phyloP scores from a whole-genome alignment of 2,888 invertebrate species.

The Aelia acuminata region DNA sequence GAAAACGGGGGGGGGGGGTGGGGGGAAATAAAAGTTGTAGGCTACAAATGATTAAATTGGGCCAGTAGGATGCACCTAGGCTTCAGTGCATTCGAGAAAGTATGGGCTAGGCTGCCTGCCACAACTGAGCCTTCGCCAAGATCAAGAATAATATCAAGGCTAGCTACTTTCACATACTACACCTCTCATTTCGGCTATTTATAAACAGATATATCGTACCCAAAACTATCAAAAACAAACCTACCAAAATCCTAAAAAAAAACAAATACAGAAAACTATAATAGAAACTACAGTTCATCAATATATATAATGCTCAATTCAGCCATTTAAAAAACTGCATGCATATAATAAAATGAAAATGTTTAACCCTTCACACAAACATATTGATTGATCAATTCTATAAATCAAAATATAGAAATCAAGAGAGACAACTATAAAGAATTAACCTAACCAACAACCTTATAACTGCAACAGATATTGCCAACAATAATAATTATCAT shows the following conservation, averaged over 20 bases:
- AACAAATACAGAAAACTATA: too few species aligned
- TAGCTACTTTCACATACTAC: constrained; percentile 40
- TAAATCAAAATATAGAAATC: too few species aligned
- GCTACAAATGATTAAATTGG: constrained; percentile 14
- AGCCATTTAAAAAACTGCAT: too few species aligned
- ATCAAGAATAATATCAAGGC: constrained; percentile 44
- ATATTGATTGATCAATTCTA: too few species aligned
- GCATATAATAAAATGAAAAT: not conserved
- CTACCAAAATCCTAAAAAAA: not conserved
- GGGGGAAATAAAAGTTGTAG: not conserved
- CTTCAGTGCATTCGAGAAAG: constrained; percentile 28
- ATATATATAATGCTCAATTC: too few species aligned
- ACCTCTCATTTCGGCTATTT: constrained; percentile 46
- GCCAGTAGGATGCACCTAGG: constrained; percentile 45
- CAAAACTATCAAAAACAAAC: not conserved
- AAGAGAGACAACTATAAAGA: not conserved
- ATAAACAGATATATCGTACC: not conserved
- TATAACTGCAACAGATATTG: too few species aligned
- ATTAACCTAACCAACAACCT: not conserved
- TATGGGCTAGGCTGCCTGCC: constrained; percentile 29
- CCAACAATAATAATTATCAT: too few species aligned
- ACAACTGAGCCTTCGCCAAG: not conserved
- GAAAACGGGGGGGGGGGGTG: too few species aligned
- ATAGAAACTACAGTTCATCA: too few species aligned
- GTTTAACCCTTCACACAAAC: not conserved